These are phyloP conservation scores for Gymnothorax reevesii DNA, from an alignment of 2,797 vertebrate genomes.

Conservation along the genomic window DNA sequence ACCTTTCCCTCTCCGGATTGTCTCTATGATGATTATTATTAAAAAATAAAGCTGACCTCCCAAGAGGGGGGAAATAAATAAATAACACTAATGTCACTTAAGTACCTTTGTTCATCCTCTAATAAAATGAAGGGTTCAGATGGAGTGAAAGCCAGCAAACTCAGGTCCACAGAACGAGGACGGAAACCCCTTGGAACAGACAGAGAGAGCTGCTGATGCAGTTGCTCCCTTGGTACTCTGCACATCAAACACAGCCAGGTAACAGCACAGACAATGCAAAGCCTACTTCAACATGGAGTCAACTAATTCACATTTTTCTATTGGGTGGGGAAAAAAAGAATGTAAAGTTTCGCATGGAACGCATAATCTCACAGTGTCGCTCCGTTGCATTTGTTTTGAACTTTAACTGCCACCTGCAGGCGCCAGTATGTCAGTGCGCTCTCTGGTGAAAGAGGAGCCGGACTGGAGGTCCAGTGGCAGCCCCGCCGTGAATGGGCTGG, in stretches of 20 bases:
- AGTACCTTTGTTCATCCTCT: slow-evolving; percentile 65
- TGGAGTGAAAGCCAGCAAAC: slow-evolving; percentile 83
- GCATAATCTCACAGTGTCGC: not conserved
- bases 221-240: slow-evolving; percentile 79
- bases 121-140: slow-evolving; percentile 73
- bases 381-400: not conserved
- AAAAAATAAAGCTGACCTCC: not conserved
- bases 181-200: slow-evolving; percentile 75
- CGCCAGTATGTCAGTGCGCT: slow-evolving; percentile 78
- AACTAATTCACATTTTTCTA: not conserved
- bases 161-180: slow-evolving; percentile 73
- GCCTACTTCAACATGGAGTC: too few relatives aligned
- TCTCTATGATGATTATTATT: not conserved
- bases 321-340: not conserved
- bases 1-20: not conserved
- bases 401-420: slow-evolving; percentile 54
- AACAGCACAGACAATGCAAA: slow-evolving; percentile 45
- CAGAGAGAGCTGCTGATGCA: slow-evolving; percentile 83
- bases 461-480: slow-evolving; percentile 77
- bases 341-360: not conserved
- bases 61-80: too few relatives aligned
- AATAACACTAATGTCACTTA: not conserved
- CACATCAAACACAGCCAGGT: slow-evolving; percentile 76
- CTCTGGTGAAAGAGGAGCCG: slow-evolving; percentile 80
- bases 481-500: slow-evolving; percentile 63